A percentile compares a stretch with the other conserved stretches of the same genome.
Conservation (phyloP, 2,888 invertebrate species). For the Blomia tropicalis region DNA sequence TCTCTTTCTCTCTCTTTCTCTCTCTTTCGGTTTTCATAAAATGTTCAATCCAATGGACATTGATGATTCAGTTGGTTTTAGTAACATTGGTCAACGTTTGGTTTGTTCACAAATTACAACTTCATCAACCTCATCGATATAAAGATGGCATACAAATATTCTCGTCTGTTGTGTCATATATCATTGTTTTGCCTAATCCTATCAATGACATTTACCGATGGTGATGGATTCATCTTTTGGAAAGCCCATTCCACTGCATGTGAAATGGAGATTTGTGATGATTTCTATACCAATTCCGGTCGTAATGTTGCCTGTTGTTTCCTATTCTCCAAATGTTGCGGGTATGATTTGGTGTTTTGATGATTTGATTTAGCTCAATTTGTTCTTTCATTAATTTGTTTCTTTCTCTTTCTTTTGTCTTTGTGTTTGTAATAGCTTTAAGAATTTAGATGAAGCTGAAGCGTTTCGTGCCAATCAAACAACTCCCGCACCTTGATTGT, state of each 20-base stretch:
- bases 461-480: conserved; percentile 12
- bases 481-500: conserved; percentile 11
- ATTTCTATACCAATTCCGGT: conserved; percentile 7
- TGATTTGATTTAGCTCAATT: background rate
- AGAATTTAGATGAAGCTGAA: conserved; percentile 18
- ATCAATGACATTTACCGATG: background rate
- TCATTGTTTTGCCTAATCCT: background rate
- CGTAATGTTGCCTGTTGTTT: conserved; percentile 16
- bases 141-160: too few relatives aligned
- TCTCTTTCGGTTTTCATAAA: background rate
- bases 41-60: background rate
- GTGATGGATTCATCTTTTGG: conserved; percentile 12
- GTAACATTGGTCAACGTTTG: background rate
- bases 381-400: background rate
- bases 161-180: too few relatives aligned
- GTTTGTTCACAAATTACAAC: background rate
- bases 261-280: conserved; percentile 10
- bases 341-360: conserved; percentile 7
- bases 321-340: conserved; percentile 9
- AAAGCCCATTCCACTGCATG: conserved; percentile 8
- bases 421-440: conserved; percentile 6
- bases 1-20: background rate
- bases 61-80: background rate
- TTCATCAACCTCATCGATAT: background rate
- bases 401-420: background rate